Percentiles rank a stretch among this genome's conserved stretches.
These are phyloP conservation scores for Leptoteleia sp. DNA, from an alignment of 1,140 invertebrate genomes.

Conservation along the genomic window DNA sequence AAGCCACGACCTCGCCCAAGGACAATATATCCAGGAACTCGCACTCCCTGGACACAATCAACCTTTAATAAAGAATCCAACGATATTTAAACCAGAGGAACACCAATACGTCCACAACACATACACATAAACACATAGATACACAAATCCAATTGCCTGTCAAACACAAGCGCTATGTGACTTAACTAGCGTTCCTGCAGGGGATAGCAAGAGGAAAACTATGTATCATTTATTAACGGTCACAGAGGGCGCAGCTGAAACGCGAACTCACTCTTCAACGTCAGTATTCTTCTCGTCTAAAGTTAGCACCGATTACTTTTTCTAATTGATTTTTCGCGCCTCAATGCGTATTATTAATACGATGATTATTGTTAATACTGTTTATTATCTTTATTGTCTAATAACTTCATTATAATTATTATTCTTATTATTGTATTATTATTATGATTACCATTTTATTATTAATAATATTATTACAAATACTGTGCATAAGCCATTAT, in stretches of 20 bases:
- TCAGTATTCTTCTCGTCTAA: constrained; percentile 59
- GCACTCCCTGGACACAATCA: constrained; percentile 85
- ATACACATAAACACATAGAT: not conserved
- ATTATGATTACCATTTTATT: constrained; percentile 16
- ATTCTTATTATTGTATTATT: constrained; percentile 3
- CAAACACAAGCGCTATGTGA: constrained; percentile 42
- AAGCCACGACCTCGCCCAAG: constrained; percentile 78
- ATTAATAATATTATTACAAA: constrained; percentile 3
- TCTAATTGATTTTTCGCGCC: constrained; percentile 17
- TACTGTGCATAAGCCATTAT: constrained; percentile 27
- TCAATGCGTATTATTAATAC: constrained; percentile 18
- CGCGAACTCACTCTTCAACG: constrained; percentile 16
- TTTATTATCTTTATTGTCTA: constrained; percentile 9
- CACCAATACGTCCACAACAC: too few species aligned
- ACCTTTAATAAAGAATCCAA: constrained; percentile 75
- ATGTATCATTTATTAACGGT: constrained; percentile 3
- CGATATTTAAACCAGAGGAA: too few species aligned
- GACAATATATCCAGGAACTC: constrained; percentile 81
- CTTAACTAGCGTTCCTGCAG: constrained; percentile 40
- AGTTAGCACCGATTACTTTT: constrained; percentile 34
- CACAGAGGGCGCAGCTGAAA: constrained; percentile 26
- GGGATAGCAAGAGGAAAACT: not conserved
- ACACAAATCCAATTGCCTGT: constrained; percentile 18
- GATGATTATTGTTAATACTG: not conserved
- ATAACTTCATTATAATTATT: constrained; percentile 25